phyloP scores from a whole-genome alignment of 2,113 vertebrate species.

The Ophiodon elongatus region DNA sequence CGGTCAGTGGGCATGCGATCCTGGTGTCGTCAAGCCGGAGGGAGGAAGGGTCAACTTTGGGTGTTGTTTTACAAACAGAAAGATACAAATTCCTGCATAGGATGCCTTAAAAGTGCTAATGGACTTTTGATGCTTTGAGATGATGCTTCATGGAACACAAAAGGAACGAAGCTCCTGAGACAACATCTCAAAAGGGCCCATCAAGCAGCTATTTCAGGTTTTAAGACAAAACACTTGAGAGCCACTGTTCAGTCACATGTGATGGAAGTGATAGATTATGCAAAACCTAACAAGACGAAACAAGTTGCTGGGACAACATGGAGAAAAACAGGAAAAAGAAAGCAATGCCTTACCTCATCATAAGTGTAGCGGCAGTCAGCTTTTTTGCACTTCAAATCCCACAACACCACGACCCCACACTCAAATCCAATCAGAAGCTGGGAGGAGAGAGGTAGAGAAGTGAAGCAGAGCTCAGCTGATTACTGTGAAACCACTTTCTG shows the following conservation, averaged over 20 bases:
- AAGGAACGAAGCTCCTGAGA: neutral
- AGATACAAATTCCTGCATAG: neutral
- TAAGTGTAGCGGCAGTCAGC: conserved; percentile 98
- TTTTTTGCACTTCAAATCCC: conserved; percentile 98
- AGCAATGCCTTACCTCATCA: conserved; percentile 90
- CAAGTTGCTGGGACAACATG: conserved; percentile 1
- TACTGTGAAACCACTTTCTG: conserved; percentile 23
- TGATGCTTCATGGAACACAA: neutral
- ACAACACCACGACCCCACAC: conserved; percentile 94
- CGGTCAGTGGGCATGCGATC: neutral
- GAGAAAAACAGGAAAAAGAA: conserved; percentile 3
- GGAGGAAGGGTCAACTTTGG: neutral
- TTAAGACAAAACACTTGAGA: neutral
- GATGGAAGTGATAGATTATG: neutral
- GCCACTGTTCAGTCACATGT: neutral
- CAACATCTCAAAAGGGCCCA: neutral
- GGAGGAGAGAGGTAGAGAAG: conserved; percentile 52
- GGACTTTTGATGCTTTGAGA: neutral
- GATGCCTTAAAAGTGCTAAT: neutral
- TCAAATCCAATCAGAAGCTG: conserved; percentile 99
- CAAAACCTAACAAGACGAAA: neutral
- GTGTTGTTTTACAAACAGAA: neutral
- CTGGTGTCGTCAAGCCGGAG: neutral
- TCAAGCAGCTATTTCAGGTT: conserved; percentile 6
- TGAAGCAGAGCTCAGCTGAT: conserved; percentile 28